Evolutionary conservation across 37 sponge, comb jelly and placozoan species (phyloP), one percentile per base, ranked within the genome.

Genomic region (Mnemiopsis leidyi): DNA sequence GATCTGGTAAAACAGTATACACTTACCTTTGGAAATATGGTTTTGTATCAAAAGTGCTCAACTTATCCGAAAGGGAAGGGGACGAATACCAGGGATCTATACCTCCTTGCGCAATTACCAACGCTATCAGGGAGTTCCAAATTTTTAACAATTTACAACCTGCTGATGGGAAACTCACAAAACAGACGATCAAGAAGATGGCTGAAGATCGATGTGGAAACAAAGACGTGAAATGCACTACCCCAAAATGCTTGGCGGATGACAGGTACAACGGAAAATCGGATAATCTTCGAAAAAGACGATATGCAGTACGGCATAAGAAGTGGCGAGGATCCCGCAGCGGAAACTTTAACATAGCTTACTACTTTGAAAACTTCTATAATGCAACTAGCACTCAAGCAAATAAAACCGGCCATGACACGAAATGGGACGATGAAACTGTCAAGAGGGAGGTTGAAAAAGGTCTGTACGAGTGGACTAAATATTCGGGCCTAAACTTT

Each of bases 91-190:
- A 18, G 48, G 90, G 90, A 39, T 38, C 35, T n/a, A 85, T 85
- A 28, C 26, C 90, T 3, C 90, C 90, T 2, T 85, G 90, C 39
- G 90, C 40, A 13, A 1, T 85, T 39, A 85, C 90, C 25, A 85
- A 85, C 61, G 90, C 90, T 2, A 40, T 85, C 61, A 85, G 7
- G 25, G 90, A 85, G 48, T 85, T 85, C 61, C 90, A 85, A 26
- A 40, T 0, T 0, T 85, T 85, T 28, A 38, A 85, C 61, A 18
- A 38, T 9, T n/a, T 85, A 13, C 13, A 23, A 18, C 90, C 90
- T 2, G 61, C 61, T 0, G 30, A 85, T 26, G 90, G 90, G 5
- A 39, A 23, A 35, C 48, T 85, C n/a, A 85, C 48, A 0, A 85
- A 85, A 18, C 48, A 85, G 25, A 85, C 90, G 26, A 13, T 35